These are phyloP conservation scores for Diabrotica undecimpunctata DNA, from an alignment of 1,140 invertebrate genomes.

Conservation along the genomic window DNA sequence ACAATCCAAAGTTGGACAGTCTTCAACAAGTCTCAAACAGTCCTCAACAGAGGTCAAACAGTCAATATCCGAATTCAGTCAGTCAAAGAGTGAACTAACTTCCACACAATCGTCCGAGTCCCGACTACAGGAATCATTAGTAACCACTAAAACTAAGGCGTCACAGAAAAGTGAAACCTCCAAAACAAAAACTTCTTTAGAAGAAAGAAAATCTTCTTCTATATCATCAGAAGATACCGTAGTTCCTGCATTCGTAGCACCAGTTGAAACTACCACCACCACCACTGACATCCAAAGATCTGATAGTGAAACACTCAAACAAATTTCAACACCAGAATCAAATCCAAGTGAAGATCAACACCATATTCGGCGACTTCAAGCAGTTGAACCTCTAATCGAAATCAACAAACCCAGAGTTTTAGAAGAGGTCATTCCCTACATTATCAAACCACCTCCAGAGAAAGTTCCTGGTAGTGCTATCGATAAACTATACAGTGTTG, in stretches of 20 bases:
- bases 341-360: constrained; percentile 27
- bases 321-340: constrained; percentile 26
- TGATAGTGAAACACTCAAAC: constrained; percentile 28
- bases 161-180: background rate
- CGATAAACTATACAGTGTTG: constrained; percentile 34
- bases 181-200: too few relatives aligned
- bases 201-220: too few relatives aligned
- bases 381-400: constrained; percentile 32
- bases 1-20: constrained; percentile 5
- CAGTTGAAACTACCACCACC: constrained; percentile 13
- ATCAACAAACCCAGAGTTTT: constrained; percentile 29
- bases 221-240: too few relatives aligned
- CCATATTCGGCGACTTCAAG: constrained; percentile 28
- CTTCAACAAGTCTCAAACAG: background rate
- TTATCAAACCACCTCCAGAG: constrained; percentile 27
- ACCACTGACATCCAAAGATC: constrained; percentile 22
- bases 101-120: constrained; percentile 19
- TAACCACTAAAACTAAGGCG: constrained; percentile 15
- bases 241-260: background rate
- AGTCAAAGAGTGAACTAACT: background rate
- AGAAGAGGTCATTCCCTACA: constrained; percentile 31
- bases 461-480: constrained; percentile 33
- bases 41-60: background rate
- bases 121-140: constrained; percentile 18
- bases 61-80: constrained; percentile 7